Conservation (phyloP, 2,888 invertebrate species). For the Callyntrura sp. region DNA sequence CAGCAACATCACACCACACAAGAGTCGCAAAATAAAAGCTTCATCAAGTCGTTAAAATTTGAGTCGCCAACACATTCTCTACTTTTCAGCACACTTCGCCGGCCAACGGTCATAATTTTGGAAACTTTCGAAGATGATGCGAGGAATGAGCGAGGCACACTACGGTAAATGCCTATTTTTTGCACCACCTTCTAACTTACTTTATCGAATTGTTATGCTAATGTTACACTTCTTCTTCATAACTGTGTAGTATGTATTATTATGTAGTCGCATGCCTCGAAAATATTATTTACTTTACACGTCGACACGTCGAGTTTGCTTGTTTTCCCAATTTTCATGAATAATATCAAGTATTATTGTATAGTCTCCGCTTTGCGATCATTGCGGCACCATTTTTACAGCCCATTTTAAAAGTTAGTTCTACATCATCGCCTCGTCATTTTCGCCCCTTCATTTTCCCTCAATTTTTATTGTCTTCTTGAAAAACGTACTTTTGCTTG, state of each 20-base stretch:
- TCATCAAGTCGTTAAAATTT: neutral
- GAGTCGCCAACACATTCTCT: slow-evolving; percentile 15
- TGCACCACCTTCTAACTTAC: slow-evolving; percentile 20
- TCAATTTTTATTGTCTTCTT: slow-evolving; percentile 19
- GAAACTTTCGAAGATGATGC: slow-evolving; percentile 67
- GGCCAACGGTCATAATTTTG: slow-evolving; percentile 27
- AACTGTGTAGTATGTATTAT: neutral
- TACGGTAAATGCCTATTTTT: slow-evolving; percentile 66
- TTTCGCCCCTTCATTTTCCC: neutral
- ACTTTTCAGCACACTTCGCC: slow-evolving; percentile 32
- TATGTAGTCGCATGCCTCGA: no score
- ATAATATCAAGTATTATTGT: neutral
- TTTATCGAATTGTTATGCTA: neutral
- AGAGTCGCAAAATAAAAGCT: neutral
- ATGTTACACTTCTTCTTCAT: slow-evolving; percentile 7
- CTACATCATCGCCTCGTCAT: neutral
- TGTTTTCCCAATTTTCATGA: neutral
- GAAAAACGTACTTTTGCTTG: neutral
- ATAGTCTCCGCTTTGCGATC: neutral
- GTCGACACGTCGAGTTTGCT: neutral
- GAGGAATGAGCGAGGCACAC: slow-evolving; percentile 75
- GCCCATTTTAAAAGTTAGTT: neutral
- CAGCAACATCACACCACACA: neutral
- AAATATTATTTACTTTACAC: neutral
- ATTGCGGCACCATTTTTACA: neutral